Conservation (phyloP, 2,888 invertebrate genomes). For the Melinaea menophilus region DNA sequence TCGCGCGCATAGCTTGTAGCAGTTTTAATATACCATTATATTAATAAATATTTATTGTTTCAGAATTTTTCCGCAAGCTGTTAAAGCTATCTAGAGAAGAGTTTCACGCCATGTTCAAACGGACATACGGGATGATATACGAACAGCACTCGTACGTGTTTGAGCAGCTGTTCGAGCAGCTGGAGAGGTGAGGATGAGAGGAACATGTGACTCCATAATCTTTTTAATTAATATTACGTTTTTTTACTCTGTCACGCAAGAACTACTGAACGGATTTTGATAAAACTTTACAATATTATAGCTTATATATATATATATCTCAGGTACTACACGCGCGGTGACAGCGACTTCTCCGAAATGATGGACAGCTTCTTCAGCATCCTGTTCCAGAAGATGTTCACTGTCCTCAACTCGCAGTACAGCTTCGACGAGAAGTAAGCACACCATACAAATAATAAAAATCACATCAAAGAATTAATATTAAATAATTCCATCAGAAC, state of each 20-base stretch:
- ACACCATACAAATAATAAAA: not conserved
- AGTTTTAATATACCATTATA: not conserved
- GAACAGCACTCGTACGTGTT: constrained; percentile 96
- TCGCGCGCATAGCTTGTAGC: not conserved
- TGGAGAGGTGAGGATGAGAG: constrained; percentile 79
- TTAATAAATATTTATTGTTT: constrained; percentile 39
- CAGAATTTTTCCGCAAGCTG: constrained; percentile 93
- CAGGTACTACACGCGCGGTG: constrained; percentile 89
- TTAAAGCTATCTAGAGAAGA: constrained; percentile 89
- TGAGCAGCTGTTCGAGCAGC: constrained; percentile 91
- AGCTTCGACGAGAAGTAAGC: constrained; percentile 89
- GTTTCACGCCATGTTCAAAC: constrained; percentile 96
- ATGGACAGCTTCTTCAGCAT: constrained; percentile 96
- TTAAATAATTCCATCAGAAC: too few species aligned
- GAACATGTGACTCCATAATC: too few species aligned
- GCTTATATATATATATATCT: constrained; percentile 4
- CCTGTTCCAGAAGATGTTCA: constrained; percentile 97
- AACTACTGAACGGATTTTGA: too few species aligned
- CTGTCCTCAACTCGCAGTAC: constrained; percentile 95
- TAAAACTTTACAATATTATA: too few species aligned
- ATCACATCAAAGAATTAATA: too few species aligned
- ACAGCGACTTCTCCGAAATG: constrained; percentile 89
- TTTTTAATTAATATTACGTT: too few species aligned
- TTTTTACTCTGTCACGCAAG: too few species aligned
- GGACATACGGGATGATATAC: constrained; percentile 96